phyloP scores from a whole-genome alignment of 30 jellyfish, hydroid and myxozoan species.

The Turritopsis rubra region DNA sequence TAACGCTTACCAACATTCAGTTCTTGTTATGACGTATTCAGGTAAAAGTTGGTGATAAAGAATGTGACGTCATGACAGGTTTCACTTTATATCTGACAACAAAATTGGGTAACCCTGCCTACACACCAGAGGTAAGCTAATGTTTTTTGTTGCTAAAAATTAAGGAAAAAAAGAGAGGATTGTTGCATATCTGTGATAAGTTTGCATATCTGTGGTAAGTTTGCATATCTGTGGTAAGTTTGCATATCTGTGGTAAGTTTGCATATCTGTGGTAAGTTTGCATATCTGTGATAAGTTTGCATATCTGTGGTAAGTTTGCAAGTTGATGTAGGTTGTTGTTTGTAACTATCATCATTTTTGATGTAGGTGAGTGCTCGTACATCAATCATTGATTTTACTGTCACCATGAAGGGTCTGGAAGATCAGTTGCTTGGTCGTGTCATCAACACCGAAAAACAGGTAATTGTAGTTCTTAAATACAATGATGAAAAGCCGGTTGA shows the following conservation, averaged over 20 bases:
- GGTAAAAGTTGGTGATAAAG: slow-evolving; percentile 97
- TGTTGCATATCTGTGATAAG: too few relatives aligned
- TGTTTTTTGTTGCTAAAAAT: too few relatives aligned
- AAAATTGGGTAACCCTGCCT: slow-evolving; percentile 86
- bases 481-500: too few relatives aligned
- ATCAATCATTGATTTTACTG: slow-evolving; percentile 88
- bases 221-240: too few relatives aligned
- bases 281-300: too few relatives aligned
- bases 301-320: neutral
- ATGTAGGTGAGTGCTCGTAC: slow-evolving; percentile 77
- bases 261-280: too few relatives aligned
- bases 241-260: too few relatives aligned
- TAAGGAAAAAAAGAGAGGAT: too few relatives aligned
- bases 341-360: too few relatives aligned
- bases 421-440: slow-evolving; percentile 95
- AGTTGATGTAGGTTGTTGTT: neutral
- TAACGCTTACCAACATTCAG: too few relatives aligned
- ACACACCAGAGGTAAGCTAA: slow-evolving; percentile 94
- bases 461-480: neutral
- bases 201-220: too few relatives aligned
- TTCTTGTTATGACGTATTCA: neutral
- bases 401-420: slow-evolving; percentile 83
- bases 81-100: slow-evolving; percentile 80
- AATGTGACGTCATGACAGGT: slow-evolving; percentile 89
- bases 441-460: slow-evolving; percentile 91